A percentile compares a stretch with the other conserved stretches of the same genome.
Evolutionary conservation across 2,797 vertebrate genomes (phyloP).

Genomic region (Oophaga sylvatica): DNA sequence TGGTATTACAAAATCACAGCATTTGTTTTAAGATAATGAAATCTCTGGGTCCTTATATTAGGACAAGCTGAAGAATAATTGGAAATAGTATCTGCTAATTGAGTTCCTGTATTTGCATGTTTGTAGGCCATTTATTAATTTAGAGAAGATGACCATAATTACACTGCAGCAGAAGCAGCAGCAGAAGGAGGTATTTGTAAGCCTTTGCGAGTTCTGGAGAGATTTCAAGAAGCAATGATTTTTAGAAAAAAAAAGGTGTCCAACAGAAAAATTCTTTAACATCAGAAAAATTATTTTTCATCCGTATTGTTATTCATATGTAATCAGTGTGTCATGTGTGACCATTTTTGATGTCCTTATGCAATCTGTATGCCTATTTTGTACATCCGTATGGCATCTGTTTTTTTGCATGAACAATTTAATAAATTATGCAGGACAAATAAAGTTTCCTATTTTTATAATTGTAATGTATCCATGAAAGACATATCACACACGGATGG

Average conservation of each 20-base stretch:
- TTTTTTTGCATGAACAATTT: too few relatives aligned
- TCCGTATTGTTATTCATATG: too few relatives aligned
- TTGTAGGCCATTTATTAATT: slow-evolving; percentile 24
- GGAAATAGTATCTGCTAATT: slow-evolving; percentile 11
- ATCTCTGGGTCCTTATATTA: background rate
- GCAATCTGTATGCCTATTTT: too few relatives aligned
- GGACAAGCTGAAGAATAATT: slow-evolving; percentile 8
- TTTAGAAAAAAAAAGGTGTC: background rate
- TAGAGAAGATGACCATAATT: background rate
- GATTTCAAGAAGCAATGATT: slow-evolving; percentile 22
- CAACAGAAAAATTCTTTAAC: background rate
- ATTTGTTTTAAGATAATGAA: slow-evolving; percentile 8
- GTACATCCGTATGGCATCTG: too few relatives aligned
- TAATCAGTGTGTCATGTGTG: too few relatives aligned
- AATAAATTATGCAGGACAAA: too few relatives aligned
- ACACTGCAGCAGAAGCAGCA: background rate
- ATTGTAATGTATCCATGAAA: too few relatives aligned
- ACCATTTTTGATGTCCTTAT: too few relatives aligned
- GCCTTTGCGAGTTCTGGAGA: slow-evolving; percentile 4
- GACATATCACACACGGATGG: too few relatives aligned
- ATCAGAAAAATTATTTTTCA: too few relatives aligned
- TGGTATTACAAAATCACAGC: slow-evolving; percentile 23
- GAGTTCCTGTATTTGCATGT: slow-evolving; percentile 14
- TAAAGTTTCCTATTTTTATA: too few relatives aligned
- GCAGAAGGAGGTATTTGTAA: slow-evolving; percentile 14